Evolutionary conservation across 2,797 vertebrate species (phyloP).

Genomic region (Neostethus bicornis): DNA sequence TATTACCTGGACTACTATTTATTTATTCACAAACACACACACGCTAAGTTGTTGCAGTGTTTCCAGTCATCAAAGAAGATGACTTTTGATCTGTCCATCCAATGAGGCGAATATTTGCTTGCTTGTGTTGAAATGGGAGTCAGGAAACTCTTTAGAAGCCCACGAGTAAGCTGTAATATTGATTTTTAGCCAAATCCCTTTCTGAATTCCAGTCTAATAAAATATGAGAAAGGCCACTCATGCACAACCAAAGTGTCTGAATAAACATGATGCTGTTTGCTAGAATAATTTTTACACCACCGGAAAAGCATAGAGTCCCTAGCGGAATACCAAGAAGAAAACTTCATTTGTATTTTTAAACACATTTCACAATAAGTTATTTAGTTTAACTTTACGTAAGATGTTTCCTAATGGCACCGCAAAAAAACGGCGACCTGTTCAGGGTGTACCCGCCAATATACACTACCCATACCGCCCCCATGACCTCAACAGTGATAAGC

Average conservation of each 20-base stretch:
- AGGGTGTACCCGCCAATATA: no score
- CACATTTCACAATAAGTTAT: no score
- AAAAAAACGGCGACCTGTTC: no score
- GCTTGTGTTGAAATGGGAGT: neutral
- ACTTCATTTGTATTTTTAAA: neutral
- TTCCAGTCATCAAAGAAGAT: neutral
- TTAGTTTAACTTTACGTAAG: no score
- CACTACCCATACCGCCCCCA: no score
- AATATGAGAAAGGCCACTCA: constrained; percentile 3
- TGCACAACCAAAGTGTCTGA: constrained; percentile 2
- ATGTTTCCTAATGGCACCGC: no score
- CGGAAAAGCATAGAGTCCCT: no score
- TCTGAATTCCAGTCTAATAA: neutral
- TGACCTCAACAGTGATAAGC: no score
- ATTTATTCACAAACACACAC: neutral
- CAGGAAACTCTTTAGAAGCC: neutral
- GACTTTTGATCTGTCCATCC: neutral
- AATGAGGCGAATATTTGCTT: neutral
- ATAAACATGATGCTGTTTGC: constrained; percentile 17
- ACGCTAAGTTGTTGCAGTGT: neutral
- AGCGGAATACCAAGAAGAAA: no score
- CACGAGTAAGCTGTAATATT: neutral
- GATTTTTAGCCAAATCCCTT: constrained; percentile 2
- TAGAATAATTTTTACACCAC: neutral
- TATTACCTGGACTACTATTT: neutral